Evolutionary conservation across 2,797 vertebrate species (phyloP).

Genomic region (Melanotaenia maccullochi): DNA sequence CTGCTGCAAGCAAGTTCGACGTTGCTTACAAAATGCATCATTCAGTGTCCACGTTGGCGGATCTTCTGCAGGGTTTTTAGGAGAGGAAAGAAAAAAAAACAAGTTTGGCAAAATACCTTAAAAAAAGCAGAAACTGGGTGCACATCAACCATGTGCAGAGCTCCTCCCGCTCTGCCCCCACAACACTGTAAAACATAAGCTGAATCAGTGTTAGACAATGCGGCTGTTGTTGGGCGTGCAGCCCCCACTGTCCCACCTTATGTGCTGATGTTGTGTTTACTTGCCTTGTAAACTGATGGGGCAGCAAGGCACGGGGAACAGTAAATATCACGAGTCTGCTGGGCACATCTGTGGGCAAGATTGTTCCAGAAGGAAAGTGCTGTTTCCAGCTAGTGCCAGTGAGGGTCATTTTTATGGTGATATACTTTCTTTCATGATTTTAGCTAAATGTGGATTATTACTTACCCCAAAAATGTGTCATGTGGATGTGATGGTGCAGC

Average conservation of each 20-base stretch:
- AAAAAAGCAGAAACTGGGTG: no score
- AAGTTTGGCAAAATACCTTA: no score
- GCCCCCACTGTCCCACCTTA: constrained; percentile 17
- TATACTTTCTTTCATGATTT: neutral
- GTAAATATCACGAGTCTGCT: constrained; percentile 51
- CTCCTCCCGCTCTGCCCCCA: neutral
- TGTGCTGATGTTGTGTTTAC: constrained; percentile 66
- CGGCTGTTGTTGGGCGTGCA: constrained; percentile 61
- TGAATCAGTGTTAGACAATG: constrained; percentile 37
- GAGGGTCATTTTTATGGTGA: neutral
- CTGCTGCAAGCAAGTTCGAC: no score
- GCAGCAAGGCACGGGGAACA: constrained; percentile 31
- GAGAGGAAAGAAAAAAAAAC: no score
- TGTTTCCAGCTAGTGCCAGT: neutral
- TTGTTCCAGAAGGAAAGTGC: neutral
- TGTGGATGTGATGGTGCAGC: neutral
- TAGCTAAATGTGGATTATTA: neutral
- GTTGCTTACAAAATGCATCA: no score
- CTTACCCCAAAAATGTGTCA: neutral
- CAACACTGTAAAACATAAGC: constrained; percentile 12
- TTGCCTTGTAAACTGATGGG: constrained; percentile 52
- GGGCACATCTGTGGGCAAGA: constrained; percentile 33
- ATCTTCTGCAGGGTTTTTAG: no score
- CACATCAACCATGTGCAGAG: no score
- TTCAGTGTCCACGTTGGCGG: no score